Percentiles rank a stretch among this genome's conserved stretches.
Evolutionary conservation across 2,888 invertebrate genomes (phyloP).

Genomic region (Leucophenga montana): DNA sequence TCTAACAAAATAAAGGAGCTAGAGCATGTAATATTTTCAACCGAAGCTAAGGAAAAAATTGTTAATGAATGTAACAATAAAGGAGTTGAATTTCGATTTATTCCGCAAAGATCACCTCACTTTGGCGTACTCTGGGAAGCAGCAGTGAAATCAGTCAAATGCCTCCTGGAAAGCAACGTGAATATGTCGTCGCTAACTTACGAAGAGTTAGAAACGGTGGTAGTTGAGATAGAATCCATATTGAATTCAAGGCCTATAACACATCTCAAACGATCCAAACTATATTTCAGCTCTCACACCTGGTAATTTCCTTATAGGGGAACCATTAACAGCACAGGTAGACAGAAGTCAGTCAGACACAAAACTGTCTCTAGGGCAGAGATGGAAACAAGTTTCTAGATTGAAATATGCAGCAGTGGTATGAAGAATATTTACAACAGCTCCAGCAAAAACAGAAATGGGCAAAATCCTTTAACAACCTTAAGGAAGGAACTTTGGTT

Average conservation of each 20-base stretch:
- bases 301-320: neutral
- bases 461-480: neutral
- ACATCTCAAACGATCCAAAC: constrained; percentile 39
- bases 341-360: neutral
- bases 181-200: constrained; percentile 45
- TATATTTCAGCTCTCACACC: constrained; percentile 34
- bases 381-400: neutral
- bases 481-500: neutral
- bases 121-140: constrained; percentile 30
- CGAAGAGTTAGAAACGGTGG: constrained; percentile 52
- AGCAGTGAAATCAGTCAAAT: constrained; percentile 35
- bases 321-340: neutral
- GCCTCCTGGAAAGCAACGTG: constrained; percentile 49
- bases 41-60: neutral
- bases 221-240: constrained; percentile 46
- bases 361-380: neutral
- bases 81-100: neutral
- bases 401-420: neutral
- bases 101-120: neutral
- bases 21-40: neutral
- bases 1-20: neutral
- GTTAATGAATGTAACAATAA: constrained; percentile 1
- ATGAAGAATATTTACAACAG: neutral
- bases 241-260: constrained; percentile 53
- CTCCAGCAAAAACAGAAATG: neutral